Evolutionary conservation across 2,888 invertebrate species (phyloP), one percentile per base, ranked within the genome.

Genomic region (Oscheius sp.): DNA sequence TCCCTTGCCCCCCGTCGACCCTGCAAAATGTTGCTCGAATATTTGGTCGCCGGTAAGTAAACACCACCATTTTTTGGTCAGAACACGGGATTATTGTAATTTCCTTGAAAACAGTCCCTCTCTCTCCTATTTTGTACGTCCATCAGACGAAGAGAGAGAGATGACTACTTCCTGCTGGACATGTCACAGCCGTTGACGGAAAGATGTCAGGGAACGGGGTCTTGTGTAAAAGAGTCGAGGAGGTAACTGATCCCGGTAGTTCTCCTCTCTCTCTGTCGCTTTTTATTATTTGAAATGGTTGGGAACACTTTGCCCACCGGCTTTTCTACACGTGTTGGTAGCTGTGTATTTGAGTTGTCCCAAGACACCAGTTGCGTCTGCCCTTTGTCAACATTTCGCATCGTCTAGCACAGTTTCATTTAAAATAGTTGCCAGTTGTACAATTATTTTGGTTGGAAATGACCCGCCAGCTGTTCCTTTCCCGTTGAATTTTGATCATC

Each of bases 21-120:
- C 58, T 5, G 49, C 25, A 27, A 21, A 21, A 66, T 66, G 66
- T 29, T 66, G 66, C 66, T 66, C 66, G 66, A 66, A 52, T 66
- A 66, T 25, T 25, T 66, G 13, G 52, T 66, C 12, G 29, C 49
- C 27, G 66, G 66, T 66, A 29, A 27, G 66, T 66, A 16, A 63
- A 58, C 29, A 25, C 27, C 2, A 25, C 16, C 27, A 58, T 7
- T 27, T 16, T 58, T 49, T 35, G 9, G 21, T 53, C 9, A 18
- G 53, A 18, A 21, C 21, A 53, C 16, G 13, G 21, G 49, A 49
- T 21, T 35, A 35, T 9, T 35, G 35, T 35, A 35, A 3, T 35
- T 35, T 9, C 35, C 9, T 9, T 9, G 35, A 35, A 35, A 35
- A 9, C 3, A 3, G 35, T 3, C 9, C 3, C 9, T 35, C 35